A percentile compares a stretch with the other conserved stretches of the same genome.
Evolutionary conservation across 2,797 vertebrate species (phyloP).

Genomic region (Lophotriccus pileatus): DNA sequence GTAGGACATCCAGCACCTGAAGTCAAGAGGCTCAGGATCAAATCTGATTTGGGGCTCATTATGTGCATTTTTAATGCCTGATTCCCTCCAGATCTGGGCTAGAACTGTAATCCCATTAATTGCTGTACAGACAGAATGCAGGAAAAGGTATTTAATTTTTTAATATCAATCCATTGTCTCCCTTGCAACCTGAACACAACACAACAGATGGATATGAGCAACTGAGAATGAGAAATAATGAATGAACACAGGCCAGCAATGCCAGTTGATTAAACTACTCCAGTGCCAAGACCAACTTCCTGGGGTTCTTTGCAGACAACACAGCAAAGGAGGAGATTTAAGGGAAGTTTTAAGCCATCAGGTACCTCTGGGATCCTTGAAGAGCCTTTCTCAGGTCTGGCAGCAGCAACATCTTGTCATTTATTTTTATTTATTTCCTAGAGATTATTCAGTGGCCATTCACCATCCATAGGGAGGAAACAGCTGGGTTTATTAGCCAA

Average conservation of each 20-base stretch:
- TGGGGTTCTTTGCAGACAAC: neutral
- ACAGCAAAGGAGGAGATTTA: neutral
- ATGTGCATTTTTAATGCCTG: accelerated
- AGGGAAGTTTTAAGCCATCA: neutral
- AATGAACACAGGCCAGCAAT: neutral
- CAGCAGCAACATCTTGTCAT: neutral
- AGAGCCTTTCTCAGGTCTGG: neutral
- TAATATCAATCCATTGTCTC: neutral
- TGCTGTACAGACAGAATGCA: neutral
- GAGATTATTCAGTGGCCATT: neutral
- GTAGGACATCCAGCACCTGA: neutral
- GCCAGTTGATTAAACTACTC: neutral
- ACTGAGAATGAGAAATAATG: neutral
- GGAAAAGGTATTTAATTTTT: neutral
- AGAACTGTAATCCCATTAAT: neutral
- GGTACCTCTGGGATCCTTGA: neutral
- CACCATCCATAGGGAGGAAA: neutral
- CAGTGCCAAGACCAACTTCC: neutral
- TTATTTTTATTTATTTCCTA: neutral
- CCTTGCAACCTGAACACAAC: neutral
- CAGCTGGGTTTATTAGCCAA: neutral
- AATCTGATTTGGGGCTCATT: neutral
- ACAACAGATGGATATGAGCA: neutral
- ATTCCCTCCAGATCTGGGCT: neutral
- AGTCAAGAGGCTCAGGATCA: neutral